A percentile compares a stretch with the other conserved stretches of the same genome.
Evolutionary conservation across 2,888 invertebrate genomes (phyloP).

Genomic region (Dexiosoma caninum): DNA sequence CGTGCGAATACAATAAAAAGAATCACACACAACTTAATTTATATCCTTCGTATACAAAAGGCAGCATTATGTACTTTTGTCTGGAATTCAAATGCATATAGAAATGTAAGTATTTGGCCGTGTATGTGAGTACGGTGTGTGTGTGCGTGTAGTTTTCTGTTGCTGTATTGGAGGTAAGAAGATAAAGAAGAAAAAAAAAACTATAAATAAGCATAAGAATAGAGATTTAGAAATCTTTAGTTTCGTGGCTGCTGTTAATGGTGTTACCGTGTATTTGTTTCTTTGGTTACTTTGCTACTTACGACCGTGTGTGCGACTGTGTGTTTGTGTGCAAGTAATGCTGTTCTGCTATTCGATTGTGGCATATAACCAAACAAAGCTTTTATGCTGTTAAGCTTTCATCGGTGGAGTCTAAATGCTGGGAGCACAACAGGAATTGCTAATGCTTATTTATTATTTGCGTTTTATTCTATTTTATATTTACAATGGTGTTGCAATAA

Average conservation of each 20-base stretch:
- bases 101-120: not conserved
- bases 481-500: constrained; percentile 14
- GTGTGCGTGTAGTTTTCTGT: not conserved
- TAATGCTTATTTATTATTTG: constrained; percentile 51
- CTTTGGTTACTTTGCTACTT: not conserved
- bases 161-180: not conserved
- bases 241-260: constrained; percentile 37
- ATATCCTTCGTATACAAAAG: constrained; percentile 7
- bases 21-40: constrained; percentile 15
- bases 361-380: not conserved
- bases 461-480: constrained; percentile 41
- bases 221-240: constrained; percentile 44
- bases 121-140: not conserved
- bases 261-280: constrained; percentile 17
- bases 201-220: constrained; percentile 54
- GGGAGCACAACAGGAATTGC: not conserved
- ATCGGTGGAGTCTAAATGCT: not conserved
- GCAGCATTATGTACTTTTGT: not conserved
- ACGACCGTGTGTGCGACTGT: not conserved
- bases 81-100: not conserved
- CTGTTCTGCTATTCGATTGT: constrained; percentile 15
- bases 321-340: not conserved
- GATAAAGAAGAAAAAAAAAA: not conserved
- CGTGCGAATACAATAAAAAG: constrained; percentile 8
- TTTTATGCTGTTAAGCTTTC: constrained; percentile 41